Conservation (phyloP, 2,797 vertebrate genomes). For the Sebastolobus altivelis region DNA sequence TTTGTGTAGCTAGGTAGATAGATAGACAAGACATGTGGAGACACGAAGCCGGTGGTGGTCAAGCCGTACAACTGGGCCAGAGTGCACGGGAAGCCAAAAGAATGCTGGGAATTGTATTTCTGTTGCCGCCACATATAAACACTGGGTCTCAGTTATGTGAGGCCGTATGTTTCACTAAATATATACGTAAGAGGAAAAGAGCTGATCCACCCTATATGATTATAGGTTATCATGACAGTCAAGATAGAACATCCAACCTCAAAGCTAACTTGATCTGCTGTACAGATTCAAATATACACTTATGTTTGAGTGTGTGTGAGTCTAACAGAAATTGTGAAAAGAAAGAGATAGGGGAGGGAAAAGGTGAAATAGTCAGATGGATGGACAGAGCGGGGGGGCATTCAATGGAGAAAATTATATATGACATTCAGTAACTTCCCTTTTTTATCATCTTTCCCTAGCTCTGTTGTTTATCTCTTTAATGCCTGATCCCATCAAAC, state of each 20-base stretch:
- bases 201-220: conserved; percentile 83
- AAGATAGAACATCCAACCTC: conserved; percentile 54
- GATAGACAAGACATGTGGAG: neutral
- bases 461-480: conserved; percentile 38
- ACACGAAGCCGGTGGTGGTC: conserved; percentile 18
- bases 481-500: conserved; percentile 32
- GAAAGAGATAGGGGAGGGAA: neutral
- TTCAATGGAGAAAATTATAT: neutral
- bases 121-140: conserved; percentile 71
- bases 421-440: neutral
- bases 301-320: conserved; percentile 1
- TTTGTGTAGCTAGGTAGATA: neutral
- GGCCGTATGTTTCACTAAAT: conserved; percentile 81
- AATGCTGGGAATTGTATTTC: conserved; percentile 78
- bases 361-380: neutral
- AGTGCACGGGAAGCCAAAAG: conserved; percentile 75
- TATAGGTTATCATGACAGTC: conserved; percentile 71
- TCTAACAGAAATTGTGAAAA: neutral
- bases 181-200: conserved; percentile 72
- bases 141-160: conserved; percentile 60
- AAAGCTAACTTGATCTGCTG: conserved; percentile 48
- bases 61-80: conserved; percentile 36
- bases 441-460: neutral
- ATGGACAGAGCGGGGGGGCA: neutral
- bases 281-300: conserved; percentile 19